Conservation (phyloP, 2,797 vertebrate genomes). For the Alcedo quadribrachys region DNA sequence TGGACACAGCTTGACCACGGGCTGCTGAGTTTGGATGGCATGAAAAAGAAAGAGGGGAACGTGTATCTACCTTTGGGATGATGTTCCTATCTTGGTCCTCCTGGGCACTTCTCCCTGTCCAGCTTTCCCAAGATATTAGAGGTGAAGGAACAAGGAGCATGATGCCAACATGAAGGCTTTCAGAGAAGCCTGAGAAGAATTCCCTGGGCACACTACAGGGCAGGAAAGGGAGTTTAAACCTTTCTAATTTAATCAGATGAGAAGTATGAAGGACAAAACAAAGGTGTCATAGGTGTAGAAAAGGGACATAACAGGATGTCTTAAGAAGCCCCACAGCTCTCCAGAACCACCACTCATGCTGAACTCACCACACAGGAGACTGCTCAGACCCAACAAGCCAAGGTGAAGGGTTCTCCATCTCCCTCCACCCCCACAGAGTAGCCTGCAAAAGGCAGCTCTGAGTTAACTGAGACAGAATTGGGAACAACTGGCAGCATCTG, state of each 20-base stretch:
- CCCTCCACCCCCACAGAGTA: background rate
- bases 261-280: background rate
- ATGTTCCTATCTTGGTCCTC: background rate
- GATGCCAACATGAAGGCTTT: background rate
- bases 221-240: background rate
- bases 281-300: background rate
- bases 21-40: background rate
- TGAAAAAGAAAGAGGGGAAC: background rate
- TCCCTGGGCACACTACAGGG: background rate
- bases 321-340: background rate
- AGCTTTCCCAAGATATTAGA: background rate
- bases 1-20: background rate
- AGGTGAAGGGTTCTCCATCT: background rate
- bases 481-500: background rate
- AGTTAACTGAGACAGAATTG: background rate
- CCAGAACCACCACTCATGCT: background rate
- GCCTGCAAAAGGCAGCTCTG: background rate
- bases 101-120: background rate
- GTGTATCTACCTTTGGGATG: background rate
- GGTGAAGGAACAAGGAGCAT: background rate
- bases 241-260: background rate
- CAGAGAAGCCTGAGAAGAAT: background rate
- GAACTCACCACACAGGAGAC: background rate
- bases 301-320: background rate
- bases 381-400: background rate